Conservation (phyloP, 2,797 vertebrate species). For the Simalia tracyae region DNA sequence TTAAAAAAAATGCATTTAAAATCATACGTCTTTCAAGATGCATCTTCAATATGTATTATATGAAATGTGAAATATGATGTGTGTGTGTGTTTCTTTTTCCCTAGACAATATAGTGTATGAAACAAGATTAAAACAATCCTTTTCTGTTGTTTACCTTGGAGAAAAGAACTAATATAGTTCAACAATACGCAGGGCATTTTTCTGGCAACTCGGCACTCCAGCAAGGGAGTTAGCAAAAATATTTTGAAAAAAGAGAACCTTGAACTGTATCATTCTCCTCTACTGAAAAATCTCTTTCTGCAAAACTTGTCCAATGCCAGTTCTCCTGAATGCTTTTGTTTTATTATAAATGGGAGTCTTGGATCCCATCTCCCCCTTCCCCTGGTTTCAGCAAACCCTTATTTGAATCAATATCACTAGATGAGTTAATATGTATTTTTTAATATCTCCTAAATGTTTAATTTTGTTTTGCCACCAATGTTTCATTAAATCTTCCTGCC, state of each 20-base stretch:
- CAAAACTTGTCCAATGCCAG: not conserved
- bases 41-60: not conserved
- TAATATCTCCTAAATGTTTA: constrained; percentile 67
- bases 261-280: not conserved
- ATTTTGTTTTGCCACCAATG: constrained; percentile 60
- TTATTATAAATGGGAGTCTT: constrained; percentile 23
- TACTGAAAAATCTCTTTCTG: not conserved
- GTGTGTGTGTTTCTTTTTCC: not conserved
- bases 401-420: constrained; percentile 45
- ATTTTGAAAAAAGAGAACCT: not conserved
- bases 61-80: not conserved
- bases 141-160: not conserved
- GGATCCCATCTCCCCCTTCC: not conserved
- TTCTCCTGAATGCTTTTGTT: not conserved
- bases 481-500: constrained; percentile 60
- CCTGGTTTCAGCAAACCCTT: constrained; percentile 39
- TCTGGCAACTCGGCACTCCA: not conserved
- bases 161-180: not conserved
- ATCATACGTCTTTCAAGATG: not conserved
- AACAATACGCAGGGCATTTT: not conserved
- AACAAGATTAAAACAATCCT: not conserved
- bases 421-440: constrained; percentile 62
- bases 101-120: not conserved
- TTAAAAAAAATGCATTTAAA: not conserved
- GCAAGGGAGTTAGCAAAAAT: not conserved